Evolutionary conservation across 53 echinoderm and acorn worm genomes (phyloP).

Genomic region (Henricia sp.): DNA sequence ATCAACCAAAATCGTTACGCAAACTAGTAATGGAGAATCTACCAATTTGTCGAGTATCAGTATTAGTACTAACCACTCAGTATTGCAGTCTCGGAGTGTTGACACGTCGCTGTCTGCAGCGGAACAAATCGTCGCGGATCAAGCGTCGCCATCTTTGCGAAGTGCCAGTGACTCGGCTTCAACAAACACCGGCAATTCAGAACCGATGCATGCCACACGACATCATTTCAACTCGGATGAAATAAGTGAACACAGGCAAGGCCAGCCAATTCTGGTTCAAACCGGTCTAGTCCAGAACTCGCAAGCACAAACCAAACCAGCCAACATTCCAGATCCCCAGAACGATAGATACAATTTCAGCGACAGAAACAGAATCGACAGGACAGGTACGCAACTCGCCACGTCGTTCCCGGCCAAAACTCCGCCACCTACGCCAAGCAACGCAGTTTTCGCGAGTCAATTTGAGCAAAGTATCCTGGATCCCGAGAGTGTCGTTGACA

Average conservation of each 20-base stretch:
- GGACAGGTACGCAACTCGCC: slow-evolving; percentile 5
- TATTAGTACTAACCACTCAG: not conserved
- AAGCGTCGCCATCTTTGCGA: not conserved
- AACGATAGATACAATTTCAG: not conserved
- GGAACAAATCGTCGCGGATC: not conserved
- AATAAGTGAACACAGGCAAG: not conserved
- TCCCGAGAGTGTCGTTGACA: slow-evolving; percentile 71
- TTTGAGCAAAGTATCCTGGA: slow-evolving; percentile 74
- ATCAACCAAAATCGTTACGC: not conserved
- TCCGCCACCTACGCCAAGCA: slow-evolving; percentile 84
- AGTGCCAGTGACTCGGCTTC: not conserved
- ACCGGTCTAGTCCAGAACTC: slow-evolving; percentile 15
- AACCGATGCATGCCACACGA: not conserved
- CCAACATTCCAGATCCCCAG: slow-evolving; percentile 14
- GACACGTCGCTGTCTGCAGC: not conserved
- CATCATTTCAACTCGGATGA: not conserved
- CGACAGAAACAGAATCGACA: not conserved
- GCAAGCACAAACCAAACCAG: not conserved
- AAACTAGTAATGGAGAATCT: not conserved
- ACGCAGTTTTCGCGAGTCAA: slow-evolving; percentile 59
- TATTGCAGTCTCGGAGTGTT: not conserved
- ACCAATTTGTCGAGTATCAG: not conserved
- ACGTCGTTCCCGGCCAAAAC: slow-evolving; percentile 90
- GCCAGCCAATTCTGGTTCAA: slow-evolving; percentile 35
- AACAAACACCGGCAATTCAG: not conserved